Evolutionary conservation across 2,888 invertebrate species (phyloP), one percentile per base, ranked within the genome.

Genomic region (Criorhina ranunculi): DNA sequence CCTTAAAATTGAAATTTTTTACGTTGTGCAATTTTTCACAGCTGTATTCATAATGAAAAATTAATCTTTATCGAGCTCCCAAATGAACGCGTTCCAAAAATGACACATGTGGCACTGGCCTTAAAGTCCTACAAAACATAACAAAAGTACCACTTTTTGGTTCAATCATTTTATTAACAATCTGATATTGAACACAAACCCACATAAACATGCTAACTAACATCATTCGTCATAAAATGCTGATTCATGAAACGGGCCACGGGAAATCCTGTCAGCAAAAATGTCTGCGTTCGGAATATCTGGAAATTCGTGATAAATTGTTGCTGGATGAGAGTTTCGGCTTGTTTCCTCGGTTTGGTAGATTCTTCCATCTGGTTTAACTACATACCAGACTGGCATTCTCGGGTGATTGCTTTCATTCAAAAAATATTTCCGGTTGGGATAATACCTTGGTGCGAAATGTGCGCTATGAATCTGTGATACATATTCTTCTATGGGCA

Each of bases 281-380:
- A 73, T 62, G 37, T 72, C 66, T 0, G 69, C 79, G 40, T 87
- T 82, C 9, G 90, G 90, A 60, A 89, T 89, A 69, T 91, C 90
- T 1, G 90, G 90, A 62, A 90, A 91, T 2, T 88, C 87, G 59
- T 89, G 89, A 37, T 89, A 91, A 1, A 90, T 82, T 0, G 83
- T 57, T 0, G 88, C 83, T 11, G 88, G 88, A 35, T 88, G 87
- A 0, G 80, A 67, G 0, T 80, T 75, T n/a, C 59, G 87, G 11
- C 81, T 85, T 70, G 88, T n/a, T n/a, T n/a, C 62, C 0, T 81
- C 87, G 1, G 88, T 88, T 70, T 88, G 87, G 11, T 87, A 90
- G 31, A 90, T 89, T 24, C 86, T 78, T 1, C 90, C 90, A 59
- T 89, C 87, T 1, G 88, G 87, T 44, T 89, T 90, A 29, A 90